These are phyloP conservation scores for Ophthalmolycus amberensis DNA, from an alignment of 2,113 vertebrate genomes.

Conservation along the genomic window DNA sequence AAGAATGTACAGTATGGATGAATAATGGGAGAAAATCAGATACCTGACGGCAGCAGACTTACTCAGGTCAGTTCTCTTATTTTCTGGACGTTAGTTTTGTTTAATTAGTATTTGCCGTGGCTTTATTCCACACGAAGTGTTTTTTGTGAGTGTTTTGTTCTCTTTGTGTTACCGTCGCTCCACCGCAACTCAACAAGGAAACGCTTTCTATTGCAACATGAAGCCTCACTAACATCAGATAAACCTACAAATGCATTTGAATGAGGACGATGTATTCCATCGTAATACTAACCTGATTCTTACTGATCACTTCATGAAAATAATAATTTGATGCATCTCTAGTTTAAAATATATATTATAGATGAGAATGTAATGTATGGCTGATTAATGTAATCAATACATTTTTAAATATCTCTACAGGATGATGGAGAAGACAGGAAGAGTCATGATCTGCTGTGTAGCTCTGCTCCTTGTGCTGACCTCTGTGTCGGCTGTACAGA, in stretches of 20 bases:
- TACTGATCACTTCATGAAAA: not conserved
- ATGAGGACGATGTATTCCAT: not conserved
- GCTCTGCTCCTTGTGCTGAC: slow-evolving; percentile 37
- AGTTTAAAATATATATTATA: not conserved
- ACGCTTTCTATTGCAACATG: not conserved
- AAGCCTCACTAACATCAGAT: not conserved
- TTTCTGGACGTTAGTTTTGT: not conserved
- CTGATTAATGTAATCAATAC: not conserved
- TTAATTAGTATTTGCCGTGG: no score
- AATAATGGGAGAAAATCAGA: not conserved
- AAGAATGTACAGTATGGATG: no score
- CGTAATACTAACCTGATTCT: not conserved
- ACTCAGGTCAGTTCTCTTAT: not conserved
- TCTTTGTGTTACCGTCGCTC: not conserved
- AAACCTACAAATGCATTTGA: not conserved
- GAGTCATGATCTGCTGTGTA: slow-evolving; percentile 11
- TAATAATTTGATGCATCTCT: not conserved
- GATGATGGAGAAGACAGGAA: slow-evolving; percentile 31
- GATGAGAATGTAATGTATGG: not conserved
- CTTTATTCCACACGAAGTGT: not conserved
- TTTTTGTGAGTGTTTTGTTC: not conserved
- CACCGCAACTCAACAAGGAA: no score
- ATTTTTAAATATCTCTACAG: slow-evolving; percentile 35
- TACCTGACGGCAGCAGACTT: not conserved
- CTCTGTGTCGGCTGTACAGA: slow-evolving; percentile 31